These are phyloP conservation scores for Synergus gifuensis DNA, from an alignment of 2,888 invertebrate species.

Conservation along the genomic window DNA sequence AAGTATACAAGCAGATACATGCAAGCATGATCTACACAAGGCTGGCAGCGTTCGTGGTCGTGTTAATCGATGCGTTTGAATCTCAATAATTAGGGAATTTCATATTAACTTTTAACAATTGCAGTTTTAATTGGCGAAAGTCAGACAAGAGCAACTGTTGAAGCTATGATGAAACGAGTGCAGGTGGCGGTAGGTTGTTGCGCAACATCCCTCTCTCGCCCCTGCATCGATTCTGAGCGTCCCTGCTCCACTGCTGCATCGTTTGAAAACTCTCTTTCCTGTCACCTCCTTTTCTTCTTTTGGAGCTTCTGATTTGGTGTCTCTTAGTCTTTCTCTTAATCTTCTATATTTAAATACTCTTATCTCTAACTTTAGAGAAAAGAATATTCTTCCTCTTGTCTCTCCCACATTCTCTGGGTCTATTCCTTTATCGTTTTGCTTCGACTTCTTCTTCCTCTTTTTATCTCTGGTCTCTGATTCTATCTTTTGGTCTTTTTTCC, in stretches of 20 bases:
- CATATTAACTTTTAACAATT: constrained; percentile 31
- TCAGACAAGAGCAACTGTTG: constrained; percentile 33
- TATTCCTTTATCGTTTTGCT: background rate
- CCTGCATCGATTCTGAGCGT: constrained; percentile 6
- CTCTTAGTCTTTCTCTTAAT: background rate
- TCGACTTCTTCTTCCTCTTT: background rate
- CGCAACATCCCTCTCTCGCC: constrained; percentile 18
- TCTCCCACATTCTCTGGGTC: background rate
- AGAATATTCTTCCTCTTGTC: background rate
- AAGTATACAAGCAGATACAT: background rate
- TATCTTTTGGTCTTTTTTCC: constrained; percentile 38
- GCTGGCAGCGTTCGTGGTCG: background rate
- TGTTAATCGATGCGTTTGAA: constrained; percentile 31
- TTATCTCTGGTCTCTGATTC: background rate
- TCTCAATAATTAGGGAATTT: constrained; percentile 24
- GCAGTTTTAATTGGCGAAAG: constrained; percentile 36
- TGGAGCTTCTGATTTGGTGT: background rate
- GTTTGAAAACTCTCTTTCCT: background rate
- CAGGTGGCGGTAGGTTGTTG: constrained; percentile 20
- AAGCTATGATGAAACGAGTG: constrained; percentile 35
- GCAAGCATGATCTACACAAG: background rate
- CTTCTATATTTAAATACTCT: background rate
- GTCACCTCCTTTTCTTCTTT: background rate
- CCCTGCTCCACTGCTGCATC: background rate
- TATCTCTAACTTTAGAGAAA: background rate